phyloP scores from a whole-genome alignment of 1,140 invertebrate species.

The Gonioctena quinquepunctata region DNA sequence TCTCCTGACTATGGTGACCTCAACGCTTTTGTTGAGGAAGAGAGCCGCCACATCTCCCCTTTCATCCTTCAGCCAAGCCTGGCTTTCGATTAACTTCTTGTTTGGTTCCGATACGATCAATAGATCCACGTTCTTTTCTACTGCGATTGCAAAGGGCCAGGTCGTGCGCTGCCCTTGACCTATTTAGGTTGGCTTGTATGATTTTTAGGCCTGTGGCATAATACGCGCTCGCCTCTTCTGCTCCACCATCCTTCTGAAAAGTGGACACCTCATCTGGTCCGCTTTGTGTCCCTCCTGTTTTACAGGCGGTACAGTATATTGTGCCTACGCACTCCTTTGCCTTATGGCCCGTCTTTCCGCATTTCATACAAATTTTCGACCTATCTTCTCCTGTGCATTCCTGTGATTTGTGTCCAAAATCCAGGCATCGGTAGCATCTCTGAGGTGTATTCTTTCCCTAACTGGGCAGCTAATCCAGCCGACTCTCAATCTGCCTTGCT shows the following conservation, averaged over 20 bases:
- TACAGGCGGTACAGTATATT: not conserved
- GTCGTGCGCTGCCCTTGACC: too few relatives aligned
- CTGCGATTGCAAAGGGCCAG: too few relatives aligned
- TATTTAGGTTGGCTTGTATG: too few relatives aligned
- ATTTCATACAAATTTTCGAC: not conserved
- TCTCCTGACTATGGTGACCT: too few relatives aligned
- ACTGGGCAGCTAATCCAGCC: not conserved
- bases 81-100: too few relatives aligned
- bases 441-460: not conserved
- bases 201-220: too few relatives aligned
- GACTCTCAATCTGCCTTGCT: not conserved
- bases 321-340: not conserved
- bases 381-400: constrained; percentile 2
- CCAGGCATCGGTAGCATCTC: not conserved
- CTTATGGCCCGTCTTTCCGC: not conserved
- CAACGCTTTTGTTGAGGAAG: too few relatives aligned
- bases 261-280: not conserved
- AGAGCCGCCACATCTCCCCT: too few relatives aligned
- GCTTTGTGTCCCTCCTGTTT: constrained; percentile 1
- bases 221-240: too few relatives aligned
- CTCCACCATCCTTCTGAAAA: not conserved
- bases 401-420: not conserved
- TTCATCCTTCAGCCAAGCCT: too few relatives aligned
- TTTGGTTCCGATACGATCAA: too few relatives aligned
- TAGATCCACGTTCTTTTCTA: too few relatives aligned